Evolutionary conservation across 2,113 vertebrate species (phyloP), one percentile per base, ranked within the genome.

Genomic region (Candoia aspera): DNA sequence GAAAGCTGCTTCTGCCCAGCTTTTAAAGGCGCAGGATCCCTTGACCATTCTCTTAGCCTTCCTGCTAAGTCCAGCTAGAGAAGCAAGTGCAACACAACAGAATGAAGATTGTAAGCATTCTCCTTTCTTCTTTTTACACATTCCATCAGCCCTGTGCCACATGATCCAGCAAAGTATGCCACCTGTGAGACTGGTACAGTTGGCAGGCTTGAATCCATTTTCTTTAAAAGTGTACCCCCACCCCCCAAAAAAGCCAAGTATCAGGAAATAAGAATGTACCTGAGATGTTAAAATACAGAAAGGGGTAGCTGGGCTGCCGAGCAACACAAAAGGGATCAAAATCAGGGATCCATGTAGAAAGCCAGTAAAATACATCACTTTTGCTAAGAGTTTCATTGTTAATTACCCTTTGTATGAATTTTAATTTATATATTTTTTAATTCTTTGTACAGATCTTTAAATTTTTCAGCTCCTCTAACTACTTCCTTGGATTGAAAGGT

Each of bases 171-270:
- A 92, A 15, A 91, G 87, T 73, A 73, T 33, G 68, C 15, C 93
- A 95, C 94, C 88, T 90, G 86, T 90, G 93, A 93, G 89, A 91
- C 53, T 1, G 15, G 12, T 83, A 83, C 17, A 83, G 4, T 15
- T 17, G 26, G 13, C 13, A 29, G n/a, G 53, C 13, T 15, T 54
- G 29, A 86, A 86, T 11, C 5, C n/a, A 46, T 55, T 86, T 86
- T 54, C 49, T 29, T 85, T 53, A 85, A 85, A 86, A 46, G 21
- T 84, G 6, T 46, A 62, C 60, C 24, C 8, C 6, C 60, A 8
- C 55, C 4, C 8, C 24, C 2, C 9, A 26, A 24, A 60, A 10
- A 26, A 26, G 60, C 24, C 60, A 62, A 62, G 24, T 11, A n/a
- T n/a, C 62, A 68, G n/a, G 62, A 68, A 68, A 68, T 26, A 62